Conservation (phyloP, 2,113 vertebrate species). For the Capreolus pygargus region DNA sequence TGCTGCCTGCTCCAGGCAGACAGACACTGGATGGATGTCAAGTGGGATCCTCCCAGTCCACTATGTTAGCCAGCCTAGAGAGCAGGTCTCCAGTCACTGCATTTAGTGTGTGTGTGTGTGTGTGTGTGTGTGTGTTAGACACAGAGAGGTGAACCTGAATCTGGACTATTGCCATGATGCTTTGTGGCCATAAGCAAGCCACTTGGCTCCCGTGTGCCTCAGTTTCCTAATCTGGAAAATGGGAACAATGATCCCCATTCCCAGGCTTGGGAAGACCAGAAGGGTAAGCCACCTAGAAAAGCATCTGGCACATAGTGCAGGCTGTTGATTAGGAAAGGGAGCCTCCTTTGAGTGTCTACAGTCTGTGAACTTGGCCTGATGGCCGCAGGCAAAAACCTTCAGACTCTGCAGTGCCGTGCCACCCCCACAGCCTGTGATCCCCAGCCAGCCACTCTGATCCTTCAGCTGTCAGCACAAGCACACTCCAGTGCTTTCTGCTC, state of each 20-base stretch:
- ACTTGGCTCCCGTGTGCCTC: background rate
- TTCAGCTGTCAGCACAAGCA: conserved; percentile 54
- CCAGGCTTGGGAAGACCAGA: background rate
- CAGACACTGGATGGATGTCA: background rate
- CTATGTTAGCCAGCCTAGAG: background rate
- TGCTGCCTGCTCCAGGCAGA: background rate
- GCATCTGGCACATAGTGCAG: background rate
- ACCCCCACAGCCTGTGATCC: conserved; percentile 54
- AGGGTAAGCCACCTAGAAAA: background rate
- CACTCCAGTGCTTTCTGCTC: conserved; percentile 53
- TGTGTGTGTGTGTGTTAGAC: background rate
- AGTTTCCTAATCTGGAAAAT: background rate
- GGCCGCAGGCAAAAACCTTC: background rate
- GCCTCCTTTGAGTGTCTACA: background rate
- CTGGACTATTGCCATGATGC: background rate
- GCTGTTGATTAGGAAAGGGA: background rate
- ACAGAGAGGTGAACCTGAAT: background rate
- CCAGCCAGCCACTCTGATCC: conserved; percentile 45
- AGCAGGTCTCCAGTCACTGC: background rate
- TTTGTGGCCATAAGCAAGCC: background rate
- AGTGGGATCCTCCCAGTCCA: too few relatives aligned
- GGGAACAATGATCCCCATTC: background rate
- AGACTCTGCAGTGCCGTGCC: background rate
- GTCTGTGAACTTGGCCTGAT: background rate
- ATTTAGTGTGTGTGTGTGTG: background rate